A percentile compares a stretch with the other conserved stretches of the same genome.
phyloP scores from a whole-genome alignment of 2,888 invertebrate genomes.

The Lapara coniferarum region DNA sequence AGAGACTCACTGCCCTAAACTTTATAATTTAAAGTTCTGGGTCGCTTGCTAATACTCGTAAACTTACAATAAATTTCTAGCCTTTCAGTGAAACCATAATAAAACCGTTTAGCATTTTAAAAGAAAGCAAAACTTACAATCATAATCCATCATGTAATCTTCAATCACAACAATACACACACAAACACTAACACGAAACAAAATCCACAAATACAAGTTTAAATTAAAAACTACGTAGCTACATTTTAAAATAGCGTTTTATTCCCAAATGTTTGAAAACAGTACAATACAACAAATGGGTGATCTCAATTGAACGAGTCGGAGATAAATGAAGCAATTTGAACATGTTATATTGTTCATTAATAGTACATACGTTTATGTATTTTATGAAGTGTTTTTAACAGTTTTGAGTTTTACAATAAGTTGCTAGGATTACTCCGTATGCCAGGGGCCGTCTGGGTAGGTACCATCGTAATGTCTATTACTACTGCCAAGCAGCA shows the following conservation, averaged over 20 bases:
- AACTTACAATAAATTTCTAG: neutral
- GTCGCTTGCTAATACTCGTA: neutral
- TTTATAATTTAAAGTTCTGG: too few relatives aligned
- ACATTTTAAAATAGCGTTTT: neutral
- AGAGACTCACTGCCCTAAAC: too few relatives aligned
- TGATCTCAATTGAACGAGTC: slow-evolving; percentile 16
- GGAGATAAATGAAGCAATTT: slow-evolving; percentile 22
- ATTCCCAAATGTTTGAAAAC: slow-evolving; percentile 11
- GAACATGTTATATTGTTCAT: slow-evolving; percentile 2
- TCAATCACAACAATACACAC: neutral
- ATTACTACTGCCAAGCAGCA: too few relatives aligned
- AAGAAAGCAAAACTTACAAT: neutral
- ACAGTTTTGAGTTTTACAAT: too few relatives aligned
- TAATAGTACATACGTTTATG: neutral
- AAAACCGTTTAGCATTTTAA: neutral
- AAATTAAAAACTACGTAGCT: neutral
- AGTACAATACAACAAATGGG: neutral
- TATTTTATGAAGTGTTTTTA: neutral
- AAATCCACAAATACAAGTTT: neutral
- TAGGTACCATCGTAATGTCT: too few relatives aligned
- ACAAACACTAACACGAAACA: neutral
- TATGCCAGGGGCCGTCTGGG: too few relatives aligned
- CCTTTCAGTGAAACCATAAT: neutral
- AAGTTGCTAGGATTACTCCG: too few relatives aligned
- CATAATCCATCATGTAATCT: too few relatives aligned